Evolutionary conservation across 2,113 vertebrate species (phyloP).

Genomic region (Odontophorus gujanensis): DNA sequence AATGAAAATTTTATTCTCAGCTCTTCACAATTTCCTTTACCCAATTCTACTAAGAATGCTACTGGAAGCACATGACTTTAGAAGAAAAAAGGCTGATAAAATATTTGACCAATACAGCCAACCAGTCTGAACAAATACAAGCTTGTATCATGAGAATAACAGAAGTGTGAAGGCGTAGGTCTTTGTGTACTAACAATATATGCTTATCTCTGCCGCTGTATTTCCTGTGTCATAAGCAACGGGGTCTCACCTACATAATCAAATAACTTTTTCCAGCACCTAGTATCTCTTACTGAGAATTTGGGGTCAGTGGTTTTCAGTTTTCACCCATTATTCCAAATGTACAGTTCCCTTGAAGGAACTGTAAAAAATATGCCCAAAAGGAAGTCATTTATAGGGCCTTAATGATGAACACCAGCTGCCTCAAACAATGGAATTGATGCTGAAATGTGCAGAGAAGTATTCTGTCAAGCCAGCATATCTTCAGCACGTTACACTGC

Average conservation of each 20-base stretch:
- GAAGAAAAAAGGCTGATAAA: neutral
- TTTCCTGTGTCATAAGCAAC: neutral
- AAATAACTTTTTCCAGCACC: neutral
- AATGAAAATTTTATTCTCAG: neutral
- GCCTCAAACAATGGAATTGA: fast-evolving
- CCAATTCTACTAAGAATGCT: neutral
- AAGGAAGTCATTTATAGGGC: neutral
- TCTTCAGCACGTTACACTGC: neutral
- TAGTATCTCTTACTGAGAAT: neutral
- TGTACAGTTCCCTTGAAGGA: neutral
- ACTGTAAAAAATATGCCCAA: neutral
- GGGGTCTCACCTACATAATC: neutral
- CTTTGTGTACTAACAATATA: neutral
- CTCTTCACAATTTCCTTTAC: neutral
- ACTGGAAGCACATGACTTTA: neutral
- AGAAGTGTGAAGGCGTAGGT: neutral
- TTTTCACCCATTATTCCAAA: neutral
- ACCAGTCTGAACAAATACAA: neutral
- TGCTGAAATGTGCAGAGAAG: neutral
- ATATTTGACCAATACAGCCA: neutral
- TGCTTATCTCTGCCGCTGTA: neutral
- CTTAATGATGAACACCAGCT: neutral
- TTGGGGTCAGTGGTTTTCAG: neutral
- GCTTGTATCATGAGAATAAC: neutral
- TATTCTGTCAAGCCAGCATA: neutral